Base-by-base conservation (phyloP, 2,888 invertebrate genomes). In the Drosophila emarginata region DNA sequence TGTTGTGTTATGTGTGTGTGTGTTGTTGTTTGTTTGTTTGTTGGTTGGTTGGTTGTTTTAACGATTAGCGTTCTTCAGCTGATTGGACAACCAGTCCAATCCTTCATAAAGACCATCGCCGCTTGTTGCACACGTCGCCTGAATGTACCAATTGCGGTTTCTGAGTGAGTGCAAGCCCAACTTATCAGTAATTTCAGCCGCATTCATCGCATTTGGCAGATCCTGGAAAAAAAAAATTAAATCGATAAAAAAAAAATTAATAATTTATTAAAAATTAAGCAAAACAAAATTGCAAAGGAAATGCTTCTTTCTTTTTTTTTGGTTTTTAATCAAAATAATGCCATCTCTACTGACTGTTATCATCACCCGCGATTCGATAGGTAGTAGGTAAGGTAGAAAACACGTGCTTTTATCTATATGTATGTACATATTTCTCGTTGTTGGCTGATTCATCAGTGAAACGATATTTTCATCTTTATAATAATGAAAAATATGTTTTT, bases 131-230 rank as follows among this genome's bases (percentile, higher is more conserved):
- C 99, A 99, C 91, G 97, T 97, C 91, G 97, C 97, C 93, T 97
- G 98, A 92, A 98, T 98, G 94, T 97, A 98, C 98, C 98, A 98
- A 93, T 98, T 97, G 93, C 99, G 97, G 94, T 99, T 98, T 93
- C 99, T 96, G 93, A 99, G 94, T 91, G 98, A 97, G 93, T 99
- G 99, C 92, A 99, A 95, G 78, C 98, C 98, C 92, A 99, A 94
- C 94, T 99, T 99, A 93, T 99, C 99, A 89, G 99, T 99, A 89
- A 99, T 98, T 94, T 99, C 99, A 76, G 99, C 99, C 80, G 99
- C 99, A 93, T 98, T 99, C 99, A 99, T 99, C 89, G 99, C 99
- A 93, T 99, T 99, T 91, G 99, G 99, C 94, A 99, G 95, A 95
- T 99, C 99, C 97, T 98, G 91, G 45, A 92, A 92, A 82, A 60